Conservation (phyloP, 2,797 vertebrate species). For the Microhierax caerulescens region DNA sequence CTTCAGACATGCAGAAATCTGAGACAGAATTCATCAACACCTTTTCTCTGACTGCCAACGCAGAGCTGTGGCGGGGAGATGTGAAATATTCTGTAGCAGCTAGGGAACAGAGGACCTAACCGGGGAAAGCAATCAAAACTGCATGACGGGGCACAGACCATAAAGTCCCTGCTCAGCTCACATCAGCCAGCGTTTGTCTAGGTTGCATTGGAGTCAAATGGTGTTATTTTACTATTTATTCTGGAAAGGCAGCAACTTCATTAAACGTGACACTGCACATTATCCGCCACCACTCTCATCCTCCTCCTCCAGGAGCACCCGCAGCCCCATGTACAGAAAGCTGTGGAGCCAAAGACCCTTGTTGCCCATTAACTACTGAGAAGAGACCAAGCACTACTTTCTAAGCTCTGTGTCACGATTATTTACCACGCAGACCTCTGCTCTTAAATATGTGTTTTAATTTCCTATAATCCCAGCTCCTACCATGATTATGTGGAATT, state of each 20-base stretch:
- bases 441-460: slow-evolving; percentile 69
- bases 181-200: rapidly evolving
- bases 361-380: neutral
- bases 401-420: slow-evolving; percentile 21
- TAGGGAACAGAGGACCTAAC: neutral
- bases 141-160: neutral
- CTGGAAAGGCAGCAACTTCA: neutral
- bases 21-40: slow-evolving; percentile 62
- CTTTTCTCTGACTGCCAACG: slow-evolving; percentile 45
- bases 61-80: slow-evolving; percentile 30
- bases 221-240: neutral
- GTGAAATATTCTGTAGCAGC: slow-evolving; percentile 22
- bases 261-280: neutral
- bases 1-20: slow-evolving; percentile 51
- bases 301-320: slow-evolving; percentile 16
- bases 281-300: slow-evolving; percentile 19
- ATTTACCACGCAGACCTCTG: slow-evolving; percentile 39
- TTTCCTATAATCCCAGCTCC: slow-evolving; percentile 72
- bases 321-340: neutral
- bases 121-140: neutral
- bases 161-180: neutral
- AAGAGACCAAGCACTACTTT: slow-evolving; percentile 37
- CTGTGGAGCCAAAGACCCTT: neutral
- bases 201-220: neutral
- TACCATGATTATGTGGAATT: slow-evolving; percentile 72